Evolutionary conservation across 2,888 invertebrate genomes (phyloP), one percentile per base, ranked within the genome.

Genomic region (Halocaridina rubra): DNA sequence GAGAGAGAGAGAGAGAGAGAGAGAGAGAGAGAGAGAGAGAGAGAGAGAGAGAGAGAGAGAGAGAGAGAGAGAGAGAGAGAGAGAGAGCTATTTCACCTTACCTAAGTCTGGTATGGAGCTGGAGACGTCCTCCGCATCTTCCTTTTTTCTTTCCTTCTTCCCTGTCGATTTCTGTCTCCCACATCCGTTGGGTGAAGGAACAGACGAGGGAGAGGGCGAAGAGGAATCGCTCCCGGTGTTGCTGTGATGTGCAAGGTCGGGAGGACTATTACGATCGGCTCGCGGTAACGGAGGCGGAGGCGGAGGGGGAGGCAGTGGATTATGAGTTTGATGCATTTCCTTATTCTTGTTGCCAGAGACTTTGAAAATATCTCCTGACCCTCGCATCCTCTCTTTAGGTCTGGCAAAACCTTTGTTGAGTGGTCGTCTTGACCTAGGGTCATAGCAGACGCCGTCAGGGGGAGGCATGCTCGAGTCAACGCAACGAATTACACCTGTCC

Each of bases 51-150:
- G 59, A 27, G 61, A 59, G 76, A 76, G 57, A 77, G 75, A 75
- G 75, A 19, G 22, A 53, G 74, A 75, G 27, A 46, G 27, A 4
- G 3, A n/a, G 27, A 32, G 24, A 24, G 29, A 2, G 2, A 30
- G n/a, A 19, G 30, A 24, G 30, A 61, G 57, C 10, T 22, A 46
- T 16, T 0, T 2, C 1, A 13, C 67, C 82, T 82, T 32, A 82
- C 82, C 82, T 82, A 82, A 24, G 69, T 82, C 82, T 30, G 82
- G 82, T 59, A 82, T 82, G 71, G 82, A 82, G 77, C 82, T 82
- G 46, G 82, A 82, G n/a, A 82, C 82, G 22, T 82, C 82, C 29
- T 82, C 82, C 16, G 71, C 27, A n/a, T 82, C 82, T 30, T 82
- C 82, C 71, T 82, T 82, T 59, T 82, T 82, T 33, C 77, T 76